Conservation (phyloP, 2,888 invertebrate genomes). For the Caenorhabditis sp. region DNA sequence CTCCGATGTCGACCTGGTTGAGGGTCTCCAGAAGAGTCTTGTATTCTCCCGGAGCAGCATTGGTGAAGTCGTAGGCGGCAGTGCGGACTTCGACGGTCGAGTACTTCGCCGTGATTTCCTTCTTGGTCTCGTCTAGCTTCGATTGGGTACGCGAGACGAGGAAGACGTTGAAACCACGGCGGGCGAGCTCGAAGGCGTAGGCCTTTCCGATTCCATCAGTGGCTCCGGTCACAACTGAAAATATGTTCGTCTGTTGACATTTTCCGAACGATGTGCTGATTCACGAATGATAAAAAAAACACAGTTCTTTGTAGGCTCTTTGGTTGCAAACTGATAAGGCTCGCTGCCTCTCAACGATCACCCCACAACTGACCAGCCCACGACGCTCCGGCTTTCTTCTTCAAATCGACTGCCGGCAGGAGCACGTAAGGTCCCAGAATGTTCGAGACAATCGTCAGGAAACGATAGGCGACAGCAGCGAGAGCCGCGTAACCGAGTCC, state of each 20-base stretch:
- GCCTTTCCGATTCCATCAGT: constrained; percentile 79
- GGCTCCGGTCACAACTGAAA: constrained; percentile 77
- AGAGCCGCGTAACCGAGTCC: constrained; percentile 68
- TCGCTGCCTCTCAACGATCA: background rate
- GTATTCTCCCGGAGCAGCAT: constrained; percentile 67
- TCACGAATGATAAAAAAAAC: background rate
- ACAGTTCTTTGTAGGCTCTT: constrained; percentile 2
- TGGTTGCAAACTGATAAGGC: no score
- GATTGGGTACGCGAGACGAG: constrained; percentile 75
- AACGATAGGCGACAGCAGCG: constrained; percentile 58
- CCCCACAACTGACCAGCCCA: constrained; percentile 71
- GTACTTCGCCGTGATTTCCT: constrained; percentile 71
- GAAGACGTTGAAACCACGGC: constrained; percentile 75
- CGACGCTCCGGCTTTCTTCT: constrained; percentile 73
- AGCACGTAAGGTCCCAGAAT: constrained; percentile 70
- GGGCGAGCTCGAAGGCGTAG: constrained; percentile 77
- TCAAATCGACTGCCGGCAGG: constrained; percentile 68
- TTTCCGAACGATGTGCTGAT: background rate
- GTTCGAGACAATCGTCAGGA: constrained; percentile 61
- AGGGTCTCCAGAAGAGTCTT: constrained; percentile 70
- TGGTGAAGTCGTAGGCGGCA: constrained; percentile 74
- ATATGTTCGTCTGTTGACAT: background rate
- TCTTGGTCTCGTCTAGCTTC: constrained; percentile 75
- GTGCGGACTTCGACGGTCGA: constrained; percentile 69
- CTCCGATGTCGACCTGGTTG: constrained; percentile 70